Conservation (phyloP, 92 coral and sea anemone genomes). For the Virgularia gustaviana region DNA sequence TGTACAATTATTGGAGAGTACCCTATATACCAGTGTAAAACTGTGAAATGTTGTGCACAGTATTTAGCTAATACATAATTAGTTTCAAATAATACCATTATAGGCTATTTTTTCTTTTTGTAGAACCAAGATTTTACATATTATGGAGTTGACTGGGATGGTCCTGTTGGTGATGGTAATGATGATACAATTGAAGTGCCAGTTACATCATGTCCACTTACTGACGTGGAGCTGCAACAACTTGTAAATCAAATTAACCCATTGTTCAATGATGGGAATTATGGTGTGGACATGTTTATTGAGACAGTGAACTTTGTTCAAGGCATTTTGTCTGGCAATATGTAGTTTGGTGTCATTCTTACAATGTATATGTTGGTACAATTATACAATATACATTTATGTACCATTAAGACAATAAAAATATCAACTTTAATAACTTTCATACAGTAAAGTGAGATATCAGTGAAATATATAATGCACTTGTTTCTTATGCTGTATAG, state of each 20-base stretch:
- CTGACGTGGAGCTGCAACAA: conserved; percentile 49
- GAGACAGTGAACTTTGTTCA: conserved; percentile 49
- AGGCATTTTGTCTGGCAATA: conserved; percentile 52
- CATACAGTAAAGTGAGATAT: no score
- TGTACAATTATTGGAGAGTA: no score
- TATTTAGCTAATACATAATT: conserved; percentile 14
- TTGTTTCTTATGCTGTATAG: no score
- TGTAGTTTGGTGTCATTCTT: no score
- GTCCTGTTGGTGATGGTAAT: conserved; percentile 52
- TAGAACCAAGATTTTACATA: conserved; percentile 46
- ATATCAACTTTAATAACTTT: no score
- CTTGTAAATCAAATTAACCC: conserved; percentile 54
- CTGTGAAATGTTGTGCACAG: not conserved
- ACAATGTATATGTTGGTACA: no score
- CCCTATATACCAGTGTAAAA: no score
- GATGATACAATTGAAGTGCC: conserved; percentile 11
- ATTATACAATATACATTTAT: no score
- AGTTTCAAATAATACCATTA: conserved; percentile 18
- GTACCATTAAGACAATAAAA: no score
- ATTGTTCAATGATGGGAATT: conserved; percentile 52
- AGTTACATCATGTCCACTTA: conserved; percentile 21
- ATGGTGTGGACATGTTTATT: conserved; percentile 55
- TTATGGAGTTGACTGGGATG: conserved; percentile 61
- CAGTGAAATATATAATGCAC: no score
- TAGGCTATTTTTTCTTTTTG: conserved; percentile 34